Percentiles rank a stretch among this genome's conserved stretches.
These are phyloP conservation scores for Diprion similis DNA, from an alignment of 1,140 invertebrate genomes.

Conservation along the genomic window DNA sequence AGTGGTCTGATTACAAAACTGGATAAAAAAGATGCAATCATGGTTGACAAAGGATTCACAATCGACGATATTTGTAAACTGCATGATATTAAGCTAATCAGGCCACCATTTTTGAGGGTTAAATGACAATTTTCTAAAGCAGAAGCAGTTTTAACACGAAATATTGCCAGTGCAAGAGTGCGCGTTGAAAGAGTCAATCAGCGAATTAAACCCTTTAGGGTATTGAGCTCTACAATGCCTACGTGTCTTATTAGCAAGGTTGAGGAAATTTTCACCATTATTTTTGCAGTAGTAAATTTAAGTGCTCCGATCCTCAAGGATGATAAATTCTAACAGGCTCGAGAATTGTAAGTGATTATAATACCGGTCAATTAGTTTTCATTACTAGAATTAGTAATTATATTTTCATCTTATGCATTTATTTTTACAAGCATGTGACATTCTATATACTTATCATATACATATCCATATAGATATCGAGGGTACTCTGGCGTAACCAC, in stretches of 20 bases:
- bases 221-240: slow-evolving; percentile 25
- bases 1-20: background rate
- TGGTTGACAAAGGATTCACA: background rate
- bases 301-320: slow-evolving; percentile 1
- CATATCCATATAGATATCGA: no score
- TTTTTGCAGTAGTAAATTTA: slow-evolving; percentile 13
- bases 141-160: slow-evolving; percentile 35
- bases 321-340: slow-evolving; percentile 15
- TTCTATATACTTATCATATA: no score
- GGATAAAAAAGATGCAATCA: background rate
- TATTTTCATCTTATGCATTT: no score
- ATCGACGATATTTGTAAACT: background rate
- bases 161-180: slow-evolving; percentile 29
- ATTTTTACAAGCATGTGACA: no score
- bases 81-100: background rate
- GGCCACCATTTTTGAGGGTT: slow-evolving; percentile 21
- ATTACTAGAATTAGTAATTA: no score
- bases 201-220: slow-evolving; percentile 37
- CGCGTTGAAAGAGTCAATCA: slow-evolving; percentile 32
- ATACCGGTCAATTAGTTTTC: no score
- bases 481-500: no score
- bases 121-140: slow-evolving; percentile 30
- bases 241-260: background rate
- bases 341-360: no score
- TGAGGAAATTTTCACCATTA: slow-evolving; percentile 17